Base-by-base conservation (phyloP, 1,140 invertebrate species). In the Drosophila nigromelanica region DNA sequence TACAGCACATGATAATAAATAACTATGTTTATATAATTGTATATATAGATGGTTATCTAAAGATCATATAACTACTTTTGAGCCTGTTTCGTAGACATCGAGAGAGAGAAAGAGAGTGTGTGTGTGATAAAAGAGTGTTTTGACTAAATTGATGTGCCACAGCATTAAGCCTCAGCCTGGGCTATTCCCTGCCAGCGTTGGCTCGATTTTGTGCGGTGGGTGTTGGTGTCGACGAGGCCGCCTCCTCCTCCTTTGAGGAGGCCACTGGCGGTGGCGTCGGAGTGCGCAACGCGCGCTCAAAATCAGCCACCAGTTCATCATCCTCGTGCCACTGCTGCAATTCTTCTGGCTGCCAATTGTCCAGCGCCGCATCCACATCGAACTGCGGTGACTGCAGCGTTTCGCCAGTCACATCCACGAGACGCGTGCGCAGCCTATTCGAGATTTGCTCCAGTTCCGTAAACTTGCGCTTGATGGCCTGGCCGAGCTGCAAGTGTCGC, bases 391-490 rank as follows among this genome's bases (percentile, higher is more conserved):
- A 92, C 7, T 76, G 70, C 14, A 94, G 92, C 4, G 93, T 92
- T 58, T 93, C 93, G 2, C 92, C 93, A 10, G 94, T 94, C 1
- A 95, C 93, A 71, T 94, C 93, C 21, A 92, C 92, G 18, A 95
- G 81, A 61, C 94, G 92, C 7, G 92, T 92, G 42, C 93, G 91
- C 27, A 95, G 73, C 54, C 94, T 90, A 83, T 94, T 92, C 8
- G 94, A 94, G 39, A 95, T 95, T 90, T 94, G 93, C 73, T 95
- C 94, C 14, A 95, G 63, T 89, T 95, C 94, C 0, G 92, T 93
- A 39, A 94, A 93, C 91, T 95, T 95, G 71, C 94, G 91, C 73
- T 94, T 95, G 27, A 90, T 92, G 69, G 92, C 91, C 62, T 92
- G 89, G 21, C 92, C 92, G 10, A 93, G 75, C 64, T 92, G 78